phyloP scores from a whole-genome alignment of 2,888 invertebrate species.

The Mythimna lalbum region DNA sequence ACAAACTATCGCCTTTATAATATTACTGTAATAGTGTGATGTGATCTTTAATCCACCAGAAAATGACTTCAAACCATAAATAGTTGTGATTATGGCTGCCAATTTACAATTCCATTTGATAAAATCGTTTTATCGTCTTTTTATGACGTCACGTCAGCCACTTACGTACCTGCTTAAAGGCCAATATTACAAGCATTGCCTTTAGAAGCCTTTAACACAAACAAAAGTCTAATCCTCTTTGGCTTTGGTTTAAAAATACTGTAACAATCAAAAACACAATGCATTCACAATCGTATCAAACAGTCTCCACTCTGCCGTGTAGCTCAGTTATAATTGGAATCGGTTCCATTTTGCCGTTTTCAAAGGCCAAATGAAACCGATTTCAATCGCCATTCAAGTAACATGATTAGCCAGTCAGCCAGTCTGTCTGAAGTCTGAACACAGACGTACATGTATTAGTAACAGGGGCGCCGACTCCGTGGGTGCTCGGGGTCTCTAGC shows the following conservation, averaged over 20 bases:
- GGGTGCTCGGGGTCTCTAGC: too few relatives aligned
- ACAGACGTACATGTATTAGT: constrained; percentile 3
- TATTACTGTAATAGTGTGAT: too few relatives aligned
- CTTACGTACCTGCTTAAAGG: not conserved
- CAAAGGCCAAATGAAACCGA: constrained; percentile 47
- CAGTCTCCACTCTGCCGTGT: constrained; percentile 7
- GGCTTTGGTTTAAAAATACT: not conserved
- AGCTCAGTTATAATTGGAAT: constrained; percentile 50
- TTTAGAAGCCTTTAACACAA: not conserved
- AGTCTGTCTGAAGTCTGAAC: constrained; percentile 23
- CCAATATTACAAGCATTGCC: not conserved
- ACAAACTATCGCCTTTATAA: too few relatives aligned
- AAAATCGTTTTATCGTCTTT: too few relatives aligned
- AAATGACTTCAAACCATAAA: too few relatives aligned
- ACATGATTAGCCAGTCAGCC: constrained; percentile 45
- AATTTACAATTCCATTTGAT: too few relatives aligned
- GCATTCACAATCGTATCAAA: constrained; percentile 14
- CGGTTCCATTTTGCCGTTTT: constrained; percentile 43
- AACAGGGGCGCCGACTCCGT: too few relatives aligned
- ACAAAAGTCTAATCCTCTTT: not conserved
- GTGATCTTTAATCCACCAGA: too few relatives aligned
- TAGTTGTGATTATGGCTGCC: too few relatives aligned
- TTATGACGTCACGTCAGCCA: too few relatives aligned
- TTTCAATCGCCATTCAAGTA: constrained; percentile 50
- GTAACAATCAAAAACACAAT: not conserved